These are phyloP conservation scores for Naso thynnoides DNA, from an alignment of 2,797 vertebrate genomes.

Conservation along the genomic window DNA sequence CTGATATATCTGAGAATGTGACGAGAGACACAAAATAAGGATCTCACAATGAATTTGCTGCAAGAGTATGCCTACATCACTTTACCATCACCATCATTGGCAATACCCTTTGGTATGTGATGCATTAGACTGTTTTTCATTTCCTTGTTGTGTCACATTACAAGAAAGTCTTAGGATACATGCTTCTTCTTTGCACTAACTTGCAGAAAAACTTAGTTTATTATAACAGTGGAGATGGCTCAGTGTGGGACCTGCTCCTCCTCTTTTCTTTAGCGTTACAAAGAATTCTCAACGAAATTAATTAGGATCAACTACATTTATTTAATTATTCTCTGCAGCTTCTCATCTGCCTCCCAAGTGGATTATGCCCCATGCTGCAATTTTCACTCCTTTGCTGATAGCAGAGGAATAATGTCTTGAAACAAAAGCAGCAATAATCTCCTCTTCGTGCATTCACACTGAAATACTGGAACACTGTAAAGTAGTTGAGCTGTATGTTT, in stretches of 20 bases:
- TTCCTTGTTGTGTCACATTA: constrained; percentile 2
- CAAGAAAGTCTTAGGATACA: background rate
- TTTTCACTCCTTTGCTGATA: constrained; percentile 42
- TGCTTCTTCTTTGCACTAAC: constrained; percentile 2
- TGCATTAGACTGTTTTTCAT: background rate
- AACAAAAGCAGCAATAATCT: constrained; percentile 18
- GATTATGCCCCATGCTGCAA: constrained; percentile 2
- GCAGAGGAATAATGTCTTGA: constrained; percentile 22
- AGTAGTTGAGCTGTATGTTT: background rate
- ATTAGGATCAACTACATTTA: constrained; percentile 62
- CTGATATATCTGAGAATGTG: constrained; percentile 90
- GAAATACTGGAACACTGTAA: background rate
- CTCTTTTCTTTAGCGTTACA: constrained; percentile 36
- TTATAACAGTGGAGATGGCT: constrained; percentile 36
- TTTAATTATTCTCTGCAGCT: constrained; percentile 64
- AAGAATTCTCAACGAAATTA: constrained; percentile 56
- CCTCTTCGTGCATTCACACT: background rate
- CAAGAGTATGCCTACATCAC: background rate
- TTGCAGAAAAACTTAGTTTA: constrained; percentile 24
- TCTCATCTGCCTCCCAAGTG: constrained; percentile 30
- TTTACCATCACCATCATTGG: background rate
- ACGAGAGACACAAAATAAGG: constrained; percentile 27
- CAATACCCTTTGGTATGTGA: background rate
- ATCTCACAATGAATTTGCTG: constrained; percentile 9
- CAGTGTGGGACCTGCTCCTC: constrained; percentile 17